Base-by-base conservation (phyloP, 35 echinoderm and acorn worm species). In the Eucidaris tribuloides region DNA sequence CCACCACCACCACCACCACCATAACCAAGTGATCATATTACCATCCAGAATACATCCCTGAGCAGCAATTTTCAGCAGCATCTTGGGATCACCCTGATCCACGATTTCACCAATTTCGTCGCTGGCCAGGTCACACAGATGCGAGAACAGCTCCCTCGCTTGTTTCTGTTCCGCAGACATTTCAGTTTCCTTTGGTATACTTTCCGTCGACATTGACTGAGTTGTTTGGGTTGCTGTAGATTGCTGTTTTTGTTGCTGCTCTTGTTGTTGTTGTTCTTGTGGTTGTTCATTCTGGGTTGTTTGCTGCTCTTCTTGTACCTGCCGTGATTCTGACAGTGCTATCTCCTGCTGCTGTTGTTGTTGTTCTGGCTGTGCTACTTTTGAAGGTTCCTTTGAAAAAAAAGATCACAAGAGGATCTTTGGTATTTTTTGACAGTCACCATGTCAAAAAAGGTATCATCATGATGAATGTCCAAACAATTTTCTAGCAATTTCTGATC, bases 11-110 rank as follows among this genome's bases (percentile, higher is more conserved):
- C n/a, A n/a, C n/a, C n/a, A n/a, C n/a, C n/a, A n/a, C n/a, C n/a
- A n/a, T n/a, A n/a, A n/a, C n/a, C n/a, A n/a, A n/a, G n/a, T n/a
- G n/a, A n/a, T n/a, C n/a, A n/a, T n/a, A n/a, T 58, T 84, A 97
- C 89, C 94, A 89, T 97, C 89, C 35, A 92, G 72, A 38, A 92
- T 97, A 30, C 79, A 76, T 38, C 79, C 68, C 20, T 83, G 60
- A 35, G 89, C 89, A 30, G 94, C 89, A 42, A 81, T 35, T 52
- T 83, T 72, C n/a, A 96, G 61, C 38, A 81, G 89, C n/a, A 40
- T 56, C 55, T 37, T 65, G 19, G 83, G 77, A 44, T 74, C 68
- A 5, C 44, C 68, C 41, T 74, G 68, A 27, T 7, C 24, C 61
- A 27, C 61, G 18, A 42, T 40, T 44, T 40, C 68, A 25, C 33